A percentile compares a stretch with the other conserved stretches of the same genome.
Evolutionary conservation across 2,113 vertebrate species (phyloP).

Genomic region (Austrofundulus limnaeus): DNA sequence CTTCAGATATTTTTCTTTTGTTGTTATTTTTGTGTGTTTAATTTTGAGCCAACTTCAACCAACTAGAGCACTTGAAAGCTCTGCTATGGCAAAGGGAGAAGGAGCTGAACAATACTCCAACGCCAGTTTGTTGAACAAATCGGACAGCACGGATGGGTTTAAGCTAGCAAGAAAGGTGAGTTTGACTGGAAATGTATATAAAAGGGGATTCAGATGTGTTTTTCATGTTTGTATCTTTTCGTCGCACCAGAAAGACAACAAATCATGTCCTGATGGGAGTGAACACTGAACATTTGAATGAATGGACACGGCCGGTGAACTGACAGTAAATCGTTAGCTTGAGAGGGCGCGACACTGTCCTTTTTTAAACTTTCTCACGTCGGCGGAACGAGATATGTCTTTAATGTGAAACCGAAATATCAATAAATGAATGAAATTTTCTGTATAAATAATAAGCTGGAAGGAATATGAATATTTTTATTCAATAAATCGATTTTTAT

Average conservation of each 20-base stretch:
- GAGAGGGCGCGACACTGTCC: not conserved
- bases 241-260: accelerated
- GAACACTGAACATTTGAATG: not conserved
- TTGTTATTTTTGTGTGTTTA: not conserved
- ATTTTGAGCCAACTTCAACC: not conserved
- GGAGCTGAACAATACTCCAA: constrained; percentile 76
- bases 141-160: constrained; percentile 36
- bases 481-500: not conserved
- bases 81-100: constrained; percentile 78
- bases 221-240: not conserved
- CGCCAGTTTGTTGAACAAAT: constrained; percentile 73
- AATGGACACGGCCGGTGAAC: constrained; percentile 2
- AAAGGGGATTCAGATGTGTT: no score
- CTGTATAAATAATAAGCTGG: not conserved
- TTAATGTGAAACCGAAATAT: not conserved
- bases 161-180: constrained; percentile 63
- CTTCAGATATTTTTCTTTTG: not conserved
- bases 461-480: accelerated
- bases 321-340: constrained; percentile 14
- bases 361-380: not conserved
- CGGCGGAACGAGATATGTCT: no score
- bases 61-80: not conserved
- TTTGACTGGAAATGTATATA: not conserved
- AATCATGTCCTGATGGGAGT: not conserved
- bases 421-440: not conserved